Base-by-base conservation (phyloP, 2,888 invertebrate species). In the Tanypteryx hageni region DNA sequence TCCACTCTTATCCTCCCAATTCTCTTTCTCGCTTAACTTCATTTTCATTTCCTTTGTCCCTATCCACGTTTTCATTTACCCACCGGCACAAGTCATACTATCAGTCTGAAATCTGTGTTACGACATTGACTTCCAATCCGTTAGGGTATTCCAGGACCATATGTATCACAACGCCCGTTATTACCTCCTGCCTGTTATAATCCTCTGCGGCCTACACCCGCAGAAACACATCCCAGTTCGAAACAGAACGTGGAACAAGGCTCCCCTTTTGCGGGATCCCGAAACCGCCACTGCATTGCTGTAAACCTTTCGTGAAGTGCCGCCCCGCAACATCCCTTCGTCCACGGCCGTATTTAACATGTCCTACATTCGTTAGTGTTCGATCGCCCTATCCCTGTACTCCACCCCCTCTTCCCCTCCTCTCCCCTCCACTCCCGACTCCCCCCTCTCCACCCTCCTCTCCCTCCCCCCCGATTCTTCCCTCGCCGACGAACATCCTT, bases 351-450 rank as follows among this genome's bases (percentile, higher is more conserved):
- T 76, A 76, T 76, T 76, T 76, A 22, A 76, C 76, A 27, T 76
- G 76, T 76, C 76, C 76, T 76, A 76, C 76, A 76, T 76, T 76
- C 76, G 76, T 76, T 27, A 22, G 76, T 13, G 76, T 76, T 76
- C 76, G 76, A 76, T 76, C 76, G 76, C 27, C 4, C 76, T 0
- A 76, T 76, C 22, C 22, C 27, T 76, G n/a, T 22, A 7, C 76
- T 76, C 27, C 22, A 9, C 3, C 11, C 22, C 22, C 0, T 18
- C 76, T 10, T 76, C 76, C 2, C 27, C 22, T 10, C 22, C 27
- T 11, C 27, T 22, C 76, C 22, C 18, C 4, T 44, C 44, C 44
- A 44, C 5, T 44, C 44, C 44, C 44, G 3, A 1, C 44, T 5
- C 44, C 44, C 44, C 44, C 44, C 44, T 44, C 5, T 44, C 44